Evolutionary conservation across 2,113 vertebrate genomes (phyloP), one percentile per base, ranked within the genome.

Genomic region (Opisthocomus hoazin): DNA sequence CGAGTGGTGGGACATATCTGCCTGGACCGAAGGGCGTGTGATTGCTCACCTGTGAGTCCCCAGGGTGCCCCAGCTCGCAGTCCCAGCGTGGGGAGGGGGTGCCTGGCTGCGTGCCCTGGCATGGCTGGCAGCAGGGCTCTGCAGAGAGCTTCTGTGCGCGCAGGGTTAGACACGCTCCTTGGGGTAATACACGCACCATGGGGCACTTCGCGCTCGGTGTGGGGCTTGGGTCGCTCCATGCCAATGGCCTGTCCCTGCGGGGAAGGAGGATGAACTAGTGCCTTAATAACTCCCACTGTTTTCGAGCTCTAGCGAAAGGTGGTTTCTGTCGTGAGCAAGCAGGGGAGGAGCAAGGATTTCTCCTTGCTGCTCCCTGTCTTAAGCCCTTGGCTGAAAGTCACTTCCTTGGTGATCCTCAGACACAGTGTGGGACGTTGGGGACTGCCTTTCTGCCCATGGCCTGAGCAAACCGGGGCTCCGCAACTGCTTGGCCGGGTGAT

Each of bases 401-500:
- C 61, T 79, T 51, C 27, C 81, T 58, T 15, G 15, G 29, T 11
- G 64, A 26, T 63, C 46, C 34, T 66, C 46, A 70, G 54, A 26
- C 34, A 23, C 2, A 20, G 1, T 2, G 5, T 22, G 36, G 50
- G 24, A 11, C 19, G 11, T 43, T 2, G 0, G 50, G 19, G 22
- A 26, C 37, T 92, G 57, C 34, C 56, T 69, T 10, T 15, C 39
- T 81, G 32, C 30, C 45, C 1, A 0, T 63, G n/a, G 14, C 69
- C 69, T 3, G 4, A 0, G 37, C 51, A 50, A n/a, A 45, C 19
- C 2, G 1, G 24, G 39, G 54, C 76, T 84, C 54, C 5, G 0
- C 5, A 83, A 22, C 30, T 1, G 0, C 23, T 0, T 17, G 34
- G 23, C 15, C 0, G 6, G 9, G 24, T 11, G n/a, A 32, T 36